Percentiles rank a stretch among this genome's conserved stretches.
phyloP scores from a whole-genome alignment of 2,888 invertebrate genomes.

The Miltochrista miniata region DNA sequence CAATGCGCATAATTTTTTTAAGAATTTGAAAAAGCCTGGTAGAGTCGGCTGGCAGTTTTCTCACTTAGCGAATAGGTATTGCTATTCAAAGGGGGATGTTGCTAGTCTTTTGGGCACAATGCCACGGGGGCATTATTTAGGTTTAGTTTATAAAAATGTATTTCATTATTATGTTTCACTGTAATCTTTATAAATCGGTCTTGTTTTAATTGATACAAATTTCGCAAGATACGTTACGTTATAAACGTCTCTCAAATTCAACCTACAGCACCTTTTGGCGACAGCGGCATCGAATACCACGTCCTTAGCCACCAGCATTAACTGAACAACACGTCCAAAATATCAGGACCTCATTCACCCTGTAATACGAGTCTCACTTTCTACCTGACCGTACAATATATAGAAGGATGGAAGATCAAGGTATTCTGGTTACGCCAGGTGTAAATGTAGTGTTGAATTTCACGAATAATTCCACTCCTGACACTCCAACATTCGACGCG shows the following conservation, averaged over 20 bases:
- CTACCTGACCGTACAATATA: not conserved
- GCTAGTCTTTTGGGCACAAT: too few species aligned
- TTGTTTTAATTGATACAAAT: constrained; percentile 1
- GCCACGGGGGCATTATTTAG: too few species aligned
- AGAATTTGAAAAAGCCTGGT: too few species aligned
- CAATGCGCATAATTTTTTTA: too few species aligned
- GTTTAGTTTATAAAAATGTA: too few species aligned
- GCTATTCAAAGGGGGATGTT: too few species aligned
- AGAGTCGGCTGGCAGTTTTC: too few species aligned
- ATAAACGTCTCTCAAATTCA: constrained; percentile 33
- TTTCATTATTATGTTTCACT: too few species aligned
- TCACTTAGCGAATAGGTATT: too few species aligned
- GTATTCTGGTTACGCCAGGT: constrained; percentile 42
- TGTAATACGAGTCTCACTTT: constrained; percentile 18
- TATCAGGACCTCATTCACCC: constrained; percentile 28
- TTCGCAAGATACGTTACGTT: constrained; percentile 14
- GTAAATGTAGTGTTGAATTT: constrained; percentile 67
- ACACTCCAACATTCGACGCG: constrained; percentile 53
- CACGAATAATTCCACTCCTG: constrained; percentile 62
- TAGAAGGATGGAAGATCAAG: constrained; percentile 25
- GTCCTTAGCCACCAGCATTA: constrained; percentile 51
- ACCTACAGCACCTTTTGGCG: constrained; percentile 8
- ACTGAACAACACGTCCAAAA: constrained; percentile 48
- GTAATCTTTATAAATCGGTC: too few species aligned
- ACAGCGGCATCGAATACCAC: constrained; percentile 45